Conservation (phyloP, 2,113 vertebrate species). For the Lycocorax pyrrhopterus region DNA sequence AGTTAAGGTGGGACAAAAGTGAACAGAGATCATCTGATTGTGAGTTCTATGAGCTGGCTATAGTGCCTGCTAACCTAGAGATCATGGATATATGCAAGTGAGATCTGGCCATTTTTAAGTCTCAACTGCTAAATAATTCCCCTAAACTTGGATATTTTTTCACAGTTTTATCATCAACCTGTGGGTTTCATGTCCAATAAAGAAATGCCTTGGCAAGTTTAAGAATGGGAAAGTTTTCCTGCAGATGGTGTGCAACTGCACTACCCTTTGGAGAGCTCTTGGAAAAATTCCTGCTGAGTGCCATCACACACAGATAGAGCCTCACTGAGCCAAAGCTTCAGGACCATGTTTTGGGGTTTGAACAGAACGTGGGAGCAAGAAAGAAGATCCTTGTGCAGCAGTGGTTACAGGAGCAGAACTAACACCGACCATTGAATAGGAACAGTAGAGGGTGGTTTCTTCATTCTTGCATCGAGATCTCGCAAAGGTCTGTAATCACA, state of each 20-base stretch:
- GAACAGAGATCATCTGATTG: not conserved
- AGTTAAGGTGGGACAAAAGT: not conserved
- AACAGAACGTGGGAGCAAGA: not conserved
- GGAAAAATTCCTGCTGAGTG: not conserved
- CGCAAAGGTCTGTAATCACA: not conserved
- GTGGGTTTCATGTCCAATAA: not conserved
- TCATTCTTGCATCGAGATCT: not conserved
- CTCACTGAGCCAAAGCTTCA: not conserved
- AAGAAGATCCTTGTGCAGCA: not conserved
- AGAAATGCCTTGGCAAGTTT: not conserved
- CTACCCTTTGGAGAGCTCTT: not conserved
- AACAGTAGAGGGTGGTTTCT: not conserved
- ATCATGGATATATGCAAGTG: not conserved
- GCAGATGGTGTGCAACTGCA: not conserved
- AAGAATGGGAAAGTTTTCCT: not conserved
- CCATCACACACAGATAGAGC: not conserved
- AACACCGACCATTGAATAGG: not conserved
- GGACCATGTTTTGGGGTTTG: not conserved
- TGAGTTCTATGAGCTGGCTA: not conserved
- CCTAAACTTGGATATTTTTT: not conserved
- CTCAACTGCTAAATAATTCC: not conserved
- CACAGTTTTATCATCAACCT: not conserved
- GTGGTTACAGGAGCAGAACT: not conserved
- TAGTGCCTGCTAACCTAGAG: not conserved
- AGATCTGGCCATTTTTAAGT: not conserved